Evolutionary conservation across 1,140 invertebrate species (phyloP).

Genomic region (Himalopsyche phryganea): DNA sequence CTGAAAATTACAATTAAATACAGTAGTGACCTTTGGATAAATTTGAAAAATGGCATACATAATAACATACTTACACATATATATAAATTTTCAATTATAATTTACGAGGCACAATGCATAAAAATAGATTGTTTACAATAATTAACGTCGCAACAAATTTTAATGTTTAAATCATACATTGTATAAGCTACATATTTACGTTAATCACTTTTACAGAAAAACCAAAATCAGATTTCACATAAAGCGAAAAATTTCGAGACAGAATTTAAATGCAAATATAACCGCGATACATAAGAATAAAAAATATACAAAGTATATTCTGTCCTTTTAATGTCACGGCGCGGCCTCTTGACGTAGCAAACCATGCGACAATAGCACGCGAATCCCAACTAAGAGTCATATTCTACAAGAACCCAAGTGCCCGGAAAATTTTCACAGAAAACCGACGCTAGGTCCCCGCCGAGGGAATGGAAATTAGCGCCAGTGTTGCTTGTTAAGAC

Average conservation of each 20-base stretch:
- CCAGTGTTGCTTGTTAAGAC: not conserved
- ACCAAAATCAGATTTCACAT: not conserved
- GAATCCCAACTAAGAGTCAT: constrained; percentile 14
- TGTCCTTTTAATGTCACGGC: constrained; percentile 28
- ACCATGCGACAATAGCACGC: constrained; percentile 36
- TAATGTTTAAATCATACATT: too few species aligned
- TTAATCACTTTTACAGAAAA: not conserved
- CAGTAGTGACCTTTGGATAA: too few species aligned
- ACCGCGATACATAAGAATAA: constrained; percentile 11
- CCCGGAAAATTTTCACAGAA: not conserved
- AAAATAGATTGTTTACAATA: too few species aligned
- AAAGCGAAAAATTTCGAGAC: constrained; percentile 16
- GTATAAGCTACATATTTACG: too few species aligned
- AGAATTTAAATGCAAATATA: constrained; percentile 34
- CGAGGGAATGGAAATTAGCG: not conserved
- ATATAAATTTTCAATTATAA: too few species aligned
- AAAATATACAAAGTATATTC: constrained; percentile 8
- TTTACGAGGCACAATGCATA: too few species aligned
- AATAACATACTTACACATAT: too few species aligned
- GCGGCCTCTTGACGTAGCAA: constrained; percentile 27
- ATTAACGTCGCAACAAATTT: too few species aligned
- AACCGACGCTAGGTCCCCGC: constrained; percentile 6
- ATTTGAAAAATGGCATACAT: too few species aligned
- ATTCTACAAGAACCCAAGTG: constrained; percentile 2
- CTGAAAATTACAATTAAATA: too few species aligned